These are phyloP conservation scores for Amblyjoppa fuscipennis DNA, from an alignment of 2,888 invertebrate genomes.

Conservation along the genomic window DNA sequence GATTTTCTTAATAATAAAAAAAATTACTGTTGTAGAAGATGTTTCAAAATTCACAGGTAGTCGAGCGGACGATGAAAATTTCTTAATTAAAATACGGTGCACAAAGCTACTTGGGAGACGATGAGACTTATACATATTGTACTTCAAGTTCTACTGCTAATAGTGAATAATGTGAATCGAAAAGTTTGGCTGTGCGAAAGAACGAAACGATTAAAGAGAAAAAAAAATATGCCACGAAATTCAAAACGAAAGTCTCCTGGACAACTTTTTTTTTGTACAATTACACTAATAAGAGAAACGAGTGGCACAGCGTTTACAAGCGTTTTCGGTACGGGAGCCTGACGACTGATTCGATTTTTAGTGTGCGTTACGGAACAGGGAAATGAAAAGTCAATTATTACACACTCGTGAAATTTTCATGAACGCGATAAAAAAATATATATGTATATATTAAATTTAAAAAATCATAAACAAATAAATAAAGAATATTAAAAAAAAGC, in stretches of 20 bases:
- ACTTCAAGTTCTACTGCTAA: constrained; percentile 38
- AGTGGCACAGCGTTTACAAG: constrained; percentile 51
- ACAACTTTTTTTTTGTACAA: constrained; percentile 14
- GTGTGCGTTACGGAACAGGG: constrained; percentile 52
- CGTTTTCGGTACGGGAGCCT: constrained; percentile 45
- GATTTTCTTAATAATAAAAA: constrained; percentile 15
- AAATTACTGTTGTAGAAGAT: constrained; percentile 39
- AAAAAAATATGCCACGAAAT: background rate
- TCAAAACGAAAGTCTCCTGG: constrained; percentile 21
- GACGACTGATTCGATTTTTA: constrained; percentile 48
- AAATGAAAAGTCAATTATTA: constrained; percentile 43
- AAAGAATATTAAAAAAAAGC: constrained; percentile 62
- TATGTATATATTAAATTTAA: constrained; percentile 29
- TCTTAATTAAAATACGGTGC: constrained; percentile 40
- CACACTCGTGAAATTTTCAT: constrained; percentile 50
- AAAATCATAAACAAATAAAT: constrained; percentile 49
- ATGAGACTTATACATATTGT: constrained; percentile 40
- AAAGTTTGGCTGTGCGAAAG: constrained; percentile 24
- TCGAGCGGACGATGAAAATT: constrained; percentile 57
- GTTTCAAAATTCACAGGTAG: constrained; percentile 65
- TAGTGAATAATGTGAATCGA: constrained; percentile 33
- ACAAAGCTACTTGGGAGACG: constrained; percentile 40
- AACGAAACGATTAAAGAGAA: constrained; percentile 4
- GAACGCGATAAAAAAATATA: constrained; percentile 53
- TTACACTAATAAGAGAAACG: constrained; percentile 30